Evolutionary conservation across 2,113 vertebrate genomes (phyloP).

Genomic region (human (Homo sapiens)): GRCh38 chr21:33693001-33693500

Average conservation of each 20-base stretch:
- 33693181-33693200: not conserved
- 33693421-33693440: too few species aligned
- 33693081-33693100: not conserved
- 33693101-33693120: not conserved
- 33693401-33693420: too few species aligned
- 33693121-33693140: not conserved
- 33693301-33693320: not conserved
- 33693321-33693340: not conserved
- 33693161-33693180: not conserved
- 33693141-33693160: not conserved
- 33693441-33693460: too few species aligned
- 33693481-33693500: too few species aligned
- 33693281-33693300: not conserved
- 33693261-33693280: not conserved
- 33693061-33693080: too few species aligned
- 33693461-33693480: too few species aligned
- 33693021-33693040: too few species aligned
- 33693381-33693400: too few species aligned
- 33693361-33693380: too few species aligned
- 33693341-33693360: too few species aligned
- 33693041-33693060: too few species aligned
- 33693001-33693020: too few species aligned
- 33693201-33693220: not conserved
- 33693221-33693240: constrained; percentile 9
- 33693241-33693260: not conserved